These are phyloP conservation scores for Lagopus muta DNA, from an alignment of 2,113 vertebrate species.

Conservation along the genomic window DNA sequence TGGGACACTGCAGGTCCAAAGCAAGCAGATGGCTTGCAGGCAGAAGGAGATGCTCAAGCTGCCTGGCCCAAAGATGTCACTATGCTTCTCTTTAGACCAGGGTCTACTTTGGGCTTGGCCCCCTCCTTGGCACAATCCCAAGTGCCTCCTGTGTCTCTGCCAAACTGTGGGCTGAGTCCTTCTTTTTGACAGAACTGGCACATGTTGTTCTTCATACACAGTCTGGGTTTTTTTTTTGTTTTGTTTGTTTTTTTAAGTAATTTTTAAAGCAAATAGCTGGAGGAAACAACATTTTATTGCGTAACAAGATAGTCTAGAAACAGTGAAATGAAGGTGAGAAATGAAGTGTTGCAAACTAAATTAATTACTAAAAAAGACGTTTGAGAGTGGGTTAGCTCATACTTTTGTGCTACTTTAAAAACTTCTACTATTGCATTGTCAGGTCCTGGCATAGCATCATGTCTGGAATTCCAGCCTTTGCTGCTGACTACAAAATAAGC, in stretches of 20 bases:
- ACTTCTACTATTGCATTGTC: slow-evolving; percentile 29
- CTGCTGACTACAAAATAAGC: slow-evolving; percentile 19
- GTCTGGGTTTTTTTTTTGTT: neutral
- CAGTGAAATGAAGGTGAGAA: slow-evolving; percentile 40
- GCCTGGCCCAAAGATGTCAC: neutral
- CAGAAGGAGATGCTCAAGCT: slow-evolving; percentile 15
- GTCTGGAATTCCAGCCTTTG: slow-evolving; percentile 25
- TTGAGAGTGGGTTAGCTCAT: slow-evolving; percentile 4
- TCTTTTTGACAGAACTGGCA: slow-evolving; percentile 47
- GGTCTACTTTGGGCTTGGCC: slow-evolving; percentile 45
- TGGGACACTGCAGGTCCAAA: neutral
- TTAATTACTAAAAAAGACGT: neutral
- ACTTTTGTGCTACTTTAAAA: slow-evolving; percentile 44
- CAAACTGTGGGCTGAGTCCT: slow-evolving; percentile 28
- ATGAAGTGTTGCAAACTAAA: neutral
- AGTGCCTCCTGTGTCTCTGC: slow-evolving; percentile 12
- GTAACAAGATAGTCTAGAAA: neutral
- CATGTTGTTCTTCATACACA: slow-evolving; percentile 62
- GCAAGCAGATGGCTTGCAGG: slow-evolving; percentile 22
- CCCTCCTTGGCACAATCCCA: slow-evolving; percentile 9
- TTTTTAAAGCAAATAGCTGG: slow-evolving; percentile 49
- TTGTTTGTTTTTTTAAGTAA: neutral
- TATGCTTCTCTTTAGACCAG: slow-evolving; percentile 15
- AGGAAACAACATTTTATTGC: slow-evolving; percentile 11
- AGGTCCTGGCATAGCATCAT: neutral